Percentiles rank a stretch among this genome's conserved stretches.
phyloP scores from a whole-genome alignment of 2,113 vertebrate genomes.

The Phalacrocorax aristotelis region DNA sequence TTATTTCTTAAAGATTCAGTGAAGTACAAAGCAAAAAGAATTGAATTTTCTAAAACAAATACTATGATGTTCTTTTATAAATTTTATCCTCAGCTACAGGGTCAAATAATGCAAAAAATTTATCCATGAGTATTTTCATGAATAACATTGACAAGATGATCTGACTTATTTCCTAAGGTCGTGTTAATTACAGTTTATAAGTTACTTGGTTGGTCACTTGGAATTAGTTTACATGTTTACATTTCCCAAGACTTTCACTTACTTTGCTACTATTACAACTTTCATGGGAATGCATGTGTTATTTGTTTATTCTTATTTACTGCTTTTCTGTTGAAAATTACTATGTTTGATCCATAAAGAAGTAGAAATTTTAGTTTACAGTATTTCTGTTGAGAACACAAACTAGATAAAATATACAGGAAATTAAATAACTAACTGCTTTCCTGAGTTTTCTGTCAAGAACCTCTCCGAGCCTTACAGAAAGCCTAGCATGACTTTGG shows the following conservation, averaged over 20 bases:
- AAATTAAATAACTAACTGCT: background rate
- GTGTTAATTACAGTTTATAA: background rate
- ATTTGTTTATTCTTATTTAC: background rate
- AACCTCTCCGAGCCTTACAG: background rate
- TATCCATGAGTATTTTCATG: background rate
- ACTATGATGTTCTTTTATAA: background rate
- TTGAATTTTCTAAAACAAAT: background rate
- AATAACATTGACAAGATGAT: background rate
- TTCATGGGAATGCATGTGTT: background rate
- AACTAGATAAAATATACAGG: background rate
- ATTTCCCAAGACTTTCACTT: background rate
- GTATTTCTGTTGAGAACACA: background rate
- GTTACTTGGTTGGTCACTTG: background rate
- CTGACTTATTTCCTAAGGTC: background rate
- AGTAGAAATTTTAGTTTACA: background rate
- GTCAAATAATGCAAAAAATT: background rate
- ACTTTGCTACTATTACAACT: background rate
- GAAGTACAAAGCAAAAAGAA: accelerated
- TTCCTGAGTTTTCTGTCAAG: background rate
- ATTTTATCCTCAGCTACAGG: background rate
- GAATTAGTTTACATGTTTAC: background rate
- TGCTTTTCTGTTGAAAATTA: background rate
- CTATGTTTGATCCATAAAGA: background rate
- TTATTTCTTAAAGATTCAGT: background rate
- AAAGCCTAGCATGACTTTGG: background rate